Evolutionary conservation across 2,888 invertebrate species (phyloP), one percentile per base, ranked within the genome.

Genomic region (Drosophila falleni): DNA sequence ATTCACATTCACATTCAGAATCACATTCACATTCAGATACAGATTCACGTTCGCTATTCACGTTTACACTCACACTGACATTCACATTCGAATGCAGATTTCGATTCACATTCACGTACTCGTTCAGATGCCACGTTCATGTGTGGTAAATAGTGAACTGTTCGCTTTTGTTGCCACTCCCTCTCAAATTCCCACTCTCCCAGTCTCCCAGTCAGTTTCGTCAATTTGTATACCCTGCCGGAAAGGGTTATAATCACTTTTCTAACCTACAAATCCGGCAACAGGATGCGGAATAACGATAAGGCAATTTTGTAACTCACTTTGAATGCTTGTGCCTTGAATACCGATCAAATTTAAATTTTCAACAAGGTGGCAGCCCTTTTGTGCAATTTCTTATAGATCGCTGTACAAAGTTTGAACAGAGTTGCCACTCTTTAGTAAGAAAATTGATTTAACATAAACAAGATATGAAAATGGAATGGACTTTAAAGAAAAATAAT

Each of bases 131-230:
- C 76, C 85, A 84, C 83, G 82, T 85, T 69, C 74, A 71, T 74
- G 88, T 86, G 88, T 85, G 88, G 84, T 85, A 87, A 84, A 88
- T 69, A 80, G 88, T 82, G 84, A 88, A 86, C 84, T 82, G 39
- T 54, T 64, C 71, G 58, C 63, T 61, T 71, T 67, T 59, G 63
- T 47, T 39, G 54, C 47, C 29, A 29, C 29, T 29, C 29, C 29
- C 29, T 29, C 29, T 29, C 29, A 29, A 29, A 29, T 29, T 29
- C 29, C 29, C 29, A 1, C 29, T 3, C 29, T 29, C 29, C 6
- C 29, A 4, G 29, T 29, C 8, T 29, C 8, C 15, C 9, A 33
- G 29, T 16, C 9, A 26, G 46, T 46, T 59, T 74, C 39, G 65
- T 65, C 78, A 59, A 70, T 66, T 73, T 60, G 44, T 35, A 72